Base-by-base conservation (phyloP, 2,888 invertebrate genomes). In the Eupeodes luniger region DNA sequence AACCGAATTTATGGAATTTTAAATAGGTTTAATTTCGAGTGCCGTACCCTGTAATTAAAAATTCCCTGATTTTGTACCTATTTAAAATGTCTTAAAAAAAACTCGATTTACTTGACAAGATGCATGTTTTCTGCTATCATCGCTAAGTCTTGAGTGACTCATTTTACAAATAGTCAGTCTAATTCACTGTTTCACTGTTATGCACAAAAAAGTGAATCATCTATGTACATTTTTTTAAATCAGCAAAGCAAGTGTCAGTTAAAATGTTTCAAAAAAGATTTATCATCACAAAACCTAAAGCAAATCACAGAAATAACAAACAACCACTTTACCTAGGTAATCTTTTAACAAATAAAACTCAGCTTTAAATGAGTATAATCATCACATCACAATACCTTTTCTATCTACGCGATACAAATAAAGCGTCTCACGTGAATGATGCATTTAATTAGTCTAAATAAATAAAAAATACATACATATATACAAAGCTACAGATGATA, bases 341-440 rank as follows among this genome's bases (percentile, higher is more conserved):
- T 44, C 16, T 11, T 44, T 64, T 5, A 12, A 10, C 34, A 59
- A 59, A 59, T 36, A 59, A 59, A 59, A 40, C 16, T 19, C 19
- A 44, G 12, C 14, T 64, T 12, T 4, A 40, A 9, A 40, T 40
- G 0, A 47, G 10, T 9, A 11, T 57, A 27, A 34, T 36, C 59
- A 16, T 64, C 64, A 62, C 44, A 3, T 47, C 27, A 47, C 9
- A 27, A 9, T 16, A 67, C 47, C 9, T 64, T 64, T 66, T 66
- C 66, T 27, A 49, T 66, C 40, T 40, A 27, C 5, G 61, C 36
- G 11, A 62, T 47, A 12, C 0, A 67, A n/a, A 19, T 7, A 57
- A n/a, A 34, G 2, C 44, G 40, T 44, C 16, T 55, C 70, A 44
- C 12, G 16, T 19, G 70, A 70, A 40, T 70, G 55, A 70, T 70